Conservation (phyloP, 1,140 invertebrate species). For the Hestina assimilis region DNA sequence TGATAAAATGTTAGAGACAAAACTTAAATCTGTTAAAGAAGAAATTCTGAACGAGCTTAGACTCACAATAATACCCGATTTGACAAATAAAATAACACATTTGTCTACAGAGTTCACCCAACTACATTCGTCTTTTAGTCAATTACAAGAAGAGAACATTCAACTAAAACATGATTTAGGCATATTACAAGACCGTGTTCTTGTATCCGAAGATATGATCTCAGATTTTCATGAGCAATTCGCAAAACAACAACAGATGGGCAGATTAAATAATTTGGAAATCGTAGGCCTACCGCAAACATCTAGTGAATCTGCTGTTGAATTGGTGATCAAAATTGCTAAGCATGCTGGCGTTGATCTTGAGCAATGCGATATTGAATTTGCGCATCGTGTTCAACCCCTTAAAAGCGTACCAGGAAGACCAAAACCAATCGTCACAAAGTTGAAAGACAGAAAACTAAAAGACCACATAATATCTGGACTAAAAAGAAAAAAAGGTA, state of each 20-base stretch:
- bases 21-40: slow-evolving; percentile 13
- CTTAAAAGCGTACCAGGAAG: slow-evolving; percentile 6
- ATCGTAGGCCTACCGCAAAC: slow-evolving; percentile 21
- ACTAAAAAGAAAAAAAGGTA: slow-evolving; percentile 10
- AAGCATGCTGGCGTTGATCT: slow-evolving; percentile 16
- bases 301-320: background rate
- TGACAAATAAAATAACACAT: slow-evolving; percentile 6
- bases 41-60: slow-evolving; percentile 10
- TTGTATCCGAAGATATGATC: background rate
- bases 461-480: slow-evolving; percentile 20
- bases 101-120: background rate
- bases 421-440: slow-evolving; percentile 21
- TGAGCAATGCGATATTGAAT: slow-evolving; percentile 6
- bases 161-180: slow-evolving; percentile 3
- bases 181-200: slow-evolving; percentile 1
- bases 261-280: slow-evolving; percentile 17
- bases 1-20: slow-evolving; percentile 10
- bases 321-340: slow-evolving; percentile 11
- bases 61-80: background rate
- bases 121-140: slow-evolving; percentile 1
- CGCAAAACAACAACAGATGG: slow-evolving; percentile 17
- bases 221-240: background rate
- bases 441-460: slow-evolving; percentile 5
- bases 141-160: slow-evolving; percentile 12
- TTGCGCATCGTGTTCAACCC: slow-evolving; percentile 19